phyloP scores from a whole-genome alignment of 1,140 invertebrate species.

The Maniola jurtina region DNA sequence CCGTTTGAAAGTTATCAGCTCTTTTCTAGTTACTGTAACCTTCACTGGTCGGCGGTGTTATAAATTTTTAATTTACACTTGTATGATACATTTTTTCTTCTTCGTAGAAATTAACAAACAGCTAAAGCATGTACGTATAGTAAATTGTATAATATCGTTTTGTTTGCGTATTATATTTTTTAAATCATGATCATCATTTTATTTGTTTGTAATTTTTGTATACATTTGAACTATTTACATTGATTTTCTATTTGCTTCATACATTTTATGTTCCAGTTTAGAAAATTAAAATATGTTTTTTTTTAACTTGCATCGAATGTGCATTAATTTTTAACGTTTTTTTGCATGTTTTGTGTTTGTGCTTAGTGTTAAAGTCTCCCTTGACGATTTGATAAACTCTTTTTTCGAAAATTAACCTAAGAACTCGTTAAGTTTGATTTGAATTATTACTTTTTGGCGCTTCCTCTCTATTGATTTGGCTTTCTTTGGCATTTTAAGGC shows the following conservation, averaged over 20 bases:
- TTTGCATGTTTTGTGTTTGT: conserved; percentile 29
- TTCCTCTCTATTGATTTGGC: background rate
- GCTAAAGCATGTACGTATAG: conserved; percentile 45
- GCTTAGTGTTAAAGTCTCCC: conserved; percentile 19
- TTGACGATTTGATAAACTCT: conserved; percentile 10
- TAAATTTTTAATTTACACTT: no score
- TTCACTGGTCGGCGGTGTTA: no score
- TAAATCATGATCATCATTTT: conserved; percentile 21
- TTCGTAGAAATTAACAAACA: conserved; percentile 48
- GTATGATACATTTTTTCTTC: conserved; percentile 34
- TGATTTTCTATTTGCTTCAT: no score
- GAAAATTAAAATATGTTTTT: background rate
- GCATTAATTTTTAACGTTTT: conserved; percentile 10
- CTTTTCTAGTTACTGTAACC: no score
- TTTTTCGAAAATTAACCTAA: conserved; percentile 31
- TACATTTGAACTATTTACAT: no score
- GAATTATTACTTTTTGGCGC: conserved; percentile 24
- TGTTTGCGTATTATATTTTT: background rate
- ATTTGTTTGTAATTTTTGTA: no score
- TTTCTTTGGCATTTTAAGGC: no score
- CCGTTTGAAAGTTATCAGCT: no score
- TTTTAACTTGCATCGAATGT: conserved; percentile 1
- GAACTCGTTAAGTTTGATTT: background rate
- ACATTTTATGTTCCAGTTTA: no score
- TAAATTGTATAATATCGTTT: background rate